A percentile compares a stretch with the other conserved stretches of the same genome.
Conservation (phyloP, 2,888 invertebrate species). For the Zelleria hepariella region DNA sequence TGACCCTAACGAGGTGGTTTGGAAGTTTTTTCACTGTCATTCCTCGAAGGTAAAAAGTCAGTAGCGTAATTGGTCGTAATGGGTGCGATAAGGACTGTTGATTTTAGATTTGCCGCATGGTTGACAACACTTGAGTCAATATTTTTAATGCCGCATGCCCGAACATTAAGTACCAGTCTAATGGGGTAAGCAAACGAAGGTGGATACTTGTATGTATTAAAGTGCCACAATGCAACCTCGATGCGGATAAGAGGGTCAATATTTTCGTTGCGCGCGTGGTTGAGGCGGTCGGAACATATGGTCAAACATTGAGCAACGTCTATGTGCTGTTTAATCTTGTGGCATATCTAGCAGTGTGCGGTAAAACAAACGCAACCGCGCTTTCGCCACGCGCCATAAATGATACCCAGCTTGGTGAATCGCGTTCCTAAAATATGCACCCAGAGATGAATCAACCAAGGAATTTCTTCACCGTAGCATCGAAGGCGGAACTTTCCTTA, state of each 20-base stretch:
- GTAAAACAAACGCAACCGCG: conserved; percentile 44
- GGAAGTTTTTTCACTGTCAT: conserved; percentile 16
- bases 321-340: conserved; percentile 44
- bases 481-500: conserved; percentile 52
- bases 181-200: conserved; percentile 59
- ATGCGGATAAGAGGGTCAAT: conserved; percentile 66
- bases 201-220: conserved; percentile 52
- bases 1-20: conserved; percentile 47
- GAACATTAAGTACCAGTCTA: conserved; percentile 49
- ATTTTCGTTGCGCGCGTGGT: conserved; percentile 66
- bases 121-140: conserved; percentile 46
- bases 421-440: conserved; percentile 46
- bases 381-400: conserved; percentile 38
- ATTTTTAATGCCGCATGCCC: conserved; percentile 48
- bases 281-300: conserved; percentile 52
- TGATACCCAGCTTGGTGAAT: conserved; percentile 15
- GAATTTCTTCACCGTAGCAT: conserved; percentile 42
- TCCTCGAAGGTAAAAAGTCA: conserved; percentile 24
- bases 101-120: conserved; percentile 26
- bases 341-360: conserved; percentile 31
- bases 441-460: conserved; percentile 53
- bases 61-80: conserved; percentile 43
- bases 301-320: conserved; percentile 65
- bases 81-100: conserved; percentile 47
- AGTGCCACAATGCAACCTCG: conserved; percentile 50